phyloP scores from a whole-genome alignment of 2,113 vertebrate species.

The Callithrix jacchus region DNA sequence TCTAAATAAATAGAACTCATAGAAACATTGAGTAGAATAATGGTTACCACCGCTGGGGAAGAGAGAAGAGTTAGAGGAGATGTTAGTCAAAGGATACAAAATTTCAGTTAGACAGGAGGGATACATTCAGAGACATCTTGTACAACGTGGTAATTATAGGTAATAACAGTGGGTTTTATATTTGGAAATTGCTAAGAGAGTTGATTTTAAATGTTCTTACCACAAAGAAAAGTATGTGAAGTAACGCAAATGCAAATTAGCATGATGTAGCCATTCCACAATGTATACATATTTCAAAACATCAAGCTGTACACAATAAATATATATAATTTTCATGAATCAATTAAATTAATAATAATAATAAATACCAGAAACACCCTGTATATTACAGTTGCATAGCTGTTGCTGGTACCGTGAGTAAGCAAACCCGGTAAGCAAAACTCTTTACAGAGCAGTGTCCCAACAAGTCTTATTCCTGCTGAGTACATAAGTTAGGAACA shows the following conservation, averaged over 20 bases:
- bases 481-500: not conserved
- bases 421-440: not conserved
- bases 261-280: not conserved
- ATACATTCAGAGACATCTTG: not conserved
- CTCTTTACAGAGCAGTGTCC: not conserved
- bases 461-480: not conserved
- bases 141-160: not conserved
- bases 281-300: not conserved
- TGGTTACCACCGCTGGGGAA: not conserved
- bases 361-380: not conserved
- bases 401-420: not conserved
- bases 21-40: not conserved
- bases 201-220: not conserved
- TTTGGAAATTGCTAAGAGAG: not conserved
- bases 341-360: not conserved
- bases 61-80: no score
- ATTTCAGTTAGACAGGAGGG: not conserved
- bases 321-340: not conserved
- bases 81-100: not conserved
- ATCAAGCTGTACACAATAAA: not conserved
- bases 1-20: not conserved
- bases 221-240: not conserved
- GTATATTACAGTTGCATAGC: not conserved
- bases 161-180: not conserved
- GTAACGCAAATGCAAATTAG: not conserved